Percentiles rank a stretch among this genome's conserved stretches.
Evolutionary conservation across 2,888 invertebrate genomes (phyloP).

Genomic region (Ligdia adustata): DNA sequence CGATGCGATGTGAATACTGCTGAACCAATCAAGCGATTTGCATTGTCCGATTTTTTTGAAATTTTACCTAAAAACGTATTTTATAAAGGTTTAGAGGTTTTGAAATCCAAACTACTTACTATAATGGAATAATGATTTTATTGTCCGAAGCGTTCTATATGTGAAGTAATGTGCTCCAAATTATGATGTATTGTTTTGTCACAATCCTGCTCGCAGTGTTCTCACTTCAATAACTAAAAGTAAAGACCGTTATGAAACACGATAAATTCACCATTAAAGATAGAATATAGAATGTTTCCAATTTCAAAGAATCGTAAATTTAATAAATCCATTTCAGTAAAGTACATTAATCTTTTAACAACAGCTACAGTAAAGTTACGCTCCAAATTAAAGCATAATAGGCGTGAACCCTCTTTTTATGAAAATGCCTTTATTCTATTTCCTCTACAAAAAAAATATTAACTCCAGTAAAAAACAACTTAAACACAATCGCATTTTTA

Average conservation of each 20-base stretch:
- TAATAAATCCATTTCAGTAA: slow-evolving; percentile 4
- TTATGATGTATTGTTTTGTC: too few relatives aligned
- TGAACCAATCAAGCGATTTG: background rate
- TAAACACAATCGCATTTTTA: background rate
- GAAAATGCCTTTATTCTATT: slow-evolving; percentile 6
- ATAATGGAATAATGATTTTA: too few relatives aligned
- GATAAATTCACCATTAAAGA: too few relatives aligned
- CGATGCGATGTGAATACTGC: background rate
- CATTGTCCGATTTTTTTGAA: too few relatives aligned
- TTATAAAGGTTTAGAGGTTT: too few relatives aligned
- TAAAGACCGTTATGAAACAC: too few relatives aligned
- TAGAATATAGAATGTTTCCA: background rate
- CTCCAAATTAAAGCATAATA: slow-evolving; percentile 10
- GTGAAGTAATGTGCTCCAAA: too few relatives aligned
- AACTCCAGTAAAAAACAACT: background rate
- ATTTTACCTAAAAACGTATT: too few relatives aligned
- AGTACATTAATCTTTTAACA: slow-evolving; percentile 1
- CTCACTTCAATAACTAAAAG: too few relatives aligned
- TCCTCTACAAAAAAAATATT: background rate
- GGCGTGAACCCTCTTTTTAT: slow-evolving; percentile 15
- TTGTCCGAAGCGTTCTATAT: too few relatives aligned
- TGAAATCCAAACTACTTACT: too few relatives aligned
- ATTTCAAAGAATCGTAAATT: slow-evolving; percentile 8
- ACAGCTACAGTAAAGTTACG: slow-evolving; percentile 2
- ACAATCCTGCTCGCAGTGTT: too few relatives aligned